phyloP scores from a whole-genome alignment of 2,113 vertebrate species.

The Peromyscus polionotus region DNA sequence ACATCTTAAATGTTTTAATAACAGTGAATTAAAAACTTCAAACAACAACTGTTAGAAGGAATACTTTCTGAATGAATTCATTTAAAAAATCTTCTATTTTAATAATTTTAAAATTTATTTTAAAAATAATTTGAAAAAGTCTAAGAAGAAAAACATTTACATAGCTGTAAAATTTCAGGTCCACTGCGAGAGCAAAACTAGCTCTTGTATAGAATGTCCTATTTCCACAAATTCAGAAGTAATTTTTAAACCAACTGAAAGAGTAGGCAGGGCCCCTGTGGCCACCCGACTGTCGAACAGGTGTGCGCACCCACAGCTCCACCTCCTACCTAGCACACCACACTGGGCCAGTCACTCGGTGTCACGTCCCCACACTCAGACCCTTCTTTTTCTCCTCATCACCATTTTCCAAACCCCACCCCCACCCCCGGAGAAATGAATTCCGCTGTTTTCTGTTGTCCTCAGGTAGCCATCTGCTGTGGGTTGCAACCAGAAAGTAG shows the following conservation, averaged over 20 bases:
- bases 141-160: conserved; percentile 55
- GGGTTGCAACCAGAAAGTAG: not conserved
- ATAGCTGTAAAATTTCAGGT: conserved; percentile 2
- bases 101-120: conserved; percentile 51
- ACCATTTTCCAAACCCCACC: not conserved
- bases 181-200: not conserved
- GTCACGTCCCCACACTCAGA: not conserved
- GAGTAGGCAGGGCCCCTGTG: not conserved
- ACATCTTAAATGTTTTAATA: conserved; percentile 24
- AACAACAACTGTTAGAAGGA: conserved; percentile 23
- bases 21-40: conserved; percentile 10
- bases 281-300: not conserved
- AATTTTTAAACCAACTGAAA: not conserved
- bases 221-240: not conserved
- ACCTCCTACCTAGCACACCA: not conserved
- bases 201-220: not conserved
- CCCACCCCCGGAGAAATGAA: not conserved
- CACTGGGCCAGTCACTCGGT: not conserved
- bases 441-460: not conserved
- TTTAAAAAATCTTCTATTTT: conserved; percentile 23
- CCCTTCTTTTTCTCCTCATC: not conserved
- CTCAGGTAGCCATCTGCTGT: not conserved
- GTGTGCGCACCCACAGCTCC: not conserved
- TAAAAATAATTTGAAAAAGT: conserved; percentile 28
- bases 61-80: conserved; percentile 37